Conservation (phyloP, 2,113 vertebrate genomes). For the Scortum barcoo region DNA sequence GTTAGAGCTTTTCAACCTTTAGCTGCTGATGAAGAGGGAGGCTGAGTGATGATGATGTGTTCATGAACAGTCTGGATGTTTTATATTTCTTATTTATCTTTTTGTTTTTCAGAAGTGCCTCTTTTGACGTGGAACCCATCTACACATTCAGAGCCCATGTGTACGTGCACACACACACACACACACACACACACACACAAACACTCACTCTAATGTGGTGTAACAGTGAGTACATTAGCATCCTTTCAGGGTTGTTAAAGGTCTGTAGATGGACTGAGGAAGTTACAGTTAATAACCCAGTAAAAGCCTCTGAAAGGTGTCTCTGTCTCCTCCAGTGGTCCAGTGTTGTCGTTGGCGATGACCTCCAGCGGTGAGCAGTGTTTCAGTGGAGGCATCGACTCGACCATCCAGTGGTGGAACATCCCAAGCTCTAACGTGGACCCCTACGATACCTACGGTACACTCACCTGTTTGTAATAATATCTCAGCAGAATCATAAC, state of each 20-base stretch:
- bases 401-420: slow-evolving; percentile 98
- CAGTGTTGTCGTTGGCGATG: slow-evolving; percentile 93
- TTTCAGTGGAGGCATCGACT: slow-evolving; percentile 96
- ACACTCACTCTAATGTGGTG: background rate
- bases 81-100: slow-evolving; percentile 16
- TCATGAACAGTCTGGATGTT: slow-evolving; percentile 1
- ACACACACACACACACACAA: background rate
- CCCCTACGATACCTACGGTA: slow-evolving; percentile 98
- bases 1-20: too few species aligned
- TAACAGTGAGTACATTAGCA: background rate
- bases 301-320: background rate
- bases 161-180: slow-evolving; percentile 81
- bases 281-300: background rate
- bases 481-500: too few species aligned
- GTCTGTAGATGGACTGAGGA: background rate
- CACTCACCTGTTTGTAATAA: background rate
- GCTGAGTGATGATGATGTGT: background rate
- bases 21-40: background rate
- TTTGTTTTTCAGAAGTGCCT: slow-evolving; percentile 93
- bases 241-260: background rate
- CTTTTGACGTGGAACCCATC: slow-evolving; percentile 98
- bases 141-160: slow-evolving; percentile 98
- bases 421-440: slow-evolving; percentile 97
- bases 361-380: slow-evolving; percentile 96
- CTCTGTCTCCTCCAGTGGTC: slow-evolving; percentile 85